Base-by-base conservation (phyloP, 1,140 invertebrate genomes). In the Zophobas morio region DNA sequence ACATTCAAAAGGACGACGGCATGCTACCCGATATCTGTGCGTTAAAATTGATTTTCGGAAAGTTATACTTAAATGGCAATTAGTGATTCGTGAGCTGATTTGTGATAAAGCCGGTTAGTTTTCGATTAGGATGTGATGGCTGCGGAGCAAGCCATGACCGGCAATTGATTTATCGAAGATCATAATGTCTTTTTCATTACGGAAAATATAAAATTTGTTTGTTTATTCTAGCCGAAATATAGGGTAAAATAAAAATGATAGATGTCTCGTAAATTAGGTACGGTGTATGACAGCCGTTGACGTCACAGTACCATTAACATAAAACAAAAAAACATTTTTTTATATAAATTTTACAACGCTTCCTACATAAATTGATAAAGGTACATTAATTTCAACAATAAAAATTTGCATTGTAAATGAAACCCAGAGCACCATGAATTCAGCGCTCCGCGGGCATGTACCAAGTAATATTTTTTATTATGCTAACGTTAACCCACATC, bases 1-100 rank as follows among this genome's bases (percentile, higher is more conserved):
- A 72, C 70, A 72, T 72, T 72, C 70, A 72, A 51, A 70, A 72
- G 70, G 70, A 72, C 53, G 20, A 56, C 37, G 51, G 51, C 70
- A 53, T 51, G 70, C 51, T 54, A 46, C 32, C 60, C 37, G 60
- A 66, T 66, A 66, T 20, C 57, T 35, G 49, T 51, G 57, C 37
- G 34, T 63, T 63, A 5, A 66, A 66, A 66, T 66, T 66, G 60
- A 66, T 66, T 66, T 66, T 47, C n/a, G 57, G 60, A 66, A 42
- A 66, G 37, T 66, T 66, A 40, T 66, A 66, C 60, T 66, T 66
- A 66, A 66, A 66, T 66, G 60, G 60, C 60, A 66, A 66, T 66
- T 66, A 66, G 60, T 20, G 39, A 3, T 51, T 20, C 49, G 49
- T 51, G 56, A 42, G 60, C 60, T 42, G 60, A 66, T 66, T 66